Evolutionary conservation across 30 jellyfish, hydroid and myxozoan genomes (phyloP).

Genomic region (Aurelia aurita complex sp. Pacific): DNA sequence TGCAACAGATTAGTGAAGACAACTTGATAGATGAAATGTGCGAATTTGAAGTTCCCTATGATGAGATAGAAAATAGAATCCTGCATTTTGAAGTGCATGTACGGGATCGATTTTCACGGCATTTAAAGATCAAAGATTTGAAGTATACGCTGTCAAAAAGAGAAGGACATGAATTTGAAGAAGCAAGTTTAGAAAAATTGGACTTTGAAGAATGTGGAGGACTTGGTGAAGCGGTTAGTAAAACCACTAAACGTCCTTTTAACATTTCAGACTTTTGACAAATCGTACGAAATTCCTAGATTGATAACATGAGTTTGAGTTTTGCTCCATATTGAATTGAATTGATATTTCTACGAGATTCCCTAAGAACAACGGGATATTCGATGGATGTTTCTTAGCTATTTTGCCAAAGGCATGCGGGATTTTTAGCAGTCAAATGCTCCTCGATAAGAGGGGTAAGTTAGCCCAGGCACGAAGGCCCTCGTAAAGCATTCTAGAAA

Average conservation of each 20-base stretch:
- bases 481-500: no score
- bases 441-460: no score
- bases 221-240: constrained; percentile 13
- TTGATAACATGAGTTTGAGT: no score
- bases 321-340: no score
- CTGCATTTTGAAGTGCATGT: constrained; percentile 68
- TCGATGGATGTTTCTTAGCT: no score
- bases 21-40: constrained; percentile 84
- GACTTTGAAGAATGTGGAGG: constrained; percentile 38
- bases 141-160: constrained; percentile 32
- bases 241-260: background rate
- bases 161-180: constrained; percentile 22
- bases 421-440: no score
- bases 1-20: constrained; percentile 80
- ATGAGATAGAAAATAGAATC: constrained; percentile 53
- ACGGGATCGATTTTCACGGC: constrained; percentile 86
- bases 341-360: no score
- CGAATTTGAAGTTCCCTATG: constrained; percentile 73
- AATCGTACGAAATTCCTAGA: no score
- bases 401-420: no score
- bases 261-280: no score
- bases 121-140: constrained; percentile 56
- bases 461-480: no score
- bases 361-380: no score
- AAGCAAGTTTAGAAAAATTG: constrained; percentile 29